A percentile compares a stretch with the other conserved stretches of the same genome.
Evolutionary conservation across 2,888 invertebrate species (phyloP).

Genomic region (Eulithis prunata): DNA sequence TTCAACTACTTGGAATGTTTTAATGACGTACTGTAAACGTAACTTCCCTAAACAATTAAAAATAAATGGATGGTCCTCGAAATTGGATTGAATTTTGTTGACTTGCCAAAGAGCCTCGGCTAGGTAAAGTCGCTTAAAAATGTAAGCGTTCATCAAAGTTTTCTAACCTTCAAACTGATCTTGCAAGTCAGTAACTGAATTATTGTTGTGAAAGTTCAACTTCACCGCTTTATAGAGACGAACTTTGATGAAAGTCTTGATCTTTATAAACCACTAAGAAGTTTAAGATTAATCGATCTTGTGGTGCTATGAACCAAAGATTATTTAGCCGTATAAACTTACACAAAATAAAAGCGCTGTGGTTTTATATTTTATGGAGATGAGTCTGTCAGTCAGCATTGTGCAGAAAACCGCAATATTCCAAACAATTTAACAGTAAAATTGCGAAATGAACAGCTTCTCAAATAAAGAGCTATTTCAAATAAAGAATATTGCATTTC

Average conservation of each 20-base stretch:
- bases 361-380: background rate
- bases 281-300: conserved; percentile 4
- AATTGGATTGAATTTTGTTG: conserved; percentile 27
- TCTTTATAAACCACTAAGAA: conserved; percentile 12
- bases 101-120: conserved; percentile 15
- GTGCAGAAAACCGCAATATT: conserved; percentile 1
- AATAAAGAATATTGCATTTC: conserved; percentile 5
- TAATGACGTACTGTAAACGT: conserved; percentile 31
- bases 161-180: conserved; percentile 21
- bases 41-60: conserved; percentile 29
- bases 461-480: conserved; percentile 12
- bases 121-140: conserved; percentile 19
- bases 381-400: background rate
- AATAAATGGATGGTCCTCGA: conserved; percentile 22
- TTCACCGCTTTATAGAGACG: conserved; percentile 12
- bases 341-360: background rate
- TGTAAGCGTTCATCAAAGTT: conserved; percentile 23
- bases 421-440: conserved; percentile 3
- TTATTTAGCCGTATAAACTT: background rate
- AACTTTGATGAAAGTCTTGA: background rate
- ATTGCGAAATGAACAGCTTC: conserved; percentile 1
- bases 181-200: conserved; percentile 25
- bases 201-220: conserved; percentile 20
- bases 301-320: conserved; percentile 4
- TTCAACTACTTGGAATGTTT: conserved; percentile 22